Percentiles rank a stretch among this genome's conserved stretches.
These are phyloP conservation scores for Trichacis sp. DNA, from an alignment of 2,888 invertebrate species.

Conservation along the genomic window DNA sequence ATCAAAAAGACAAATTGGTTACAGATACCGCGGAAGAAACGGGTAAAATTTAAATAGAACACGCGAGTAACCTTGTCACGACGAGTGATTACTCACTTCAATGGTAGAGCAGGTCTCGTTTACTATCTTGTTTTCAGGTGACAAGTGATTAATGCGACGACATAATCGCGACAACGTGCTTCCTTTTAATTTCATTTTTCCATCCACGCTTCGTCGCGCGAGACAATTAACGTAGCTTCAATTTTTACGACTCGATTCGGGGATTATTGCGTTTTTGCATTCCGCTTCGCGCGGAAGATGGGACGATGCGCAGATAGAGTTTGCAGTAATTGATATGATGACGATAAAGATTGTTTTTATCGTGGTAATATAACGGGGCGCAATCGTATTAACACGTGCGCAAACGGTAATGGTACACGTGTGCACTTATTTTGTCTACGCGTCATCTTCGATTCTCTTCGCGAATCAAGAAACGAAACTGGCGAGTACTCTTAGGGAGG, in stretches of 20 bases:
- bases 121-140: not conserved
- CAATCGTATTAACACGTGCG: not conserved
- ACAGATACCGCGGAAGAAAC: not conserved
- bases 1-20: not conserved
- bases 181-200: not conserved
- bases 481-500: no score
- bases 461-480: no score
- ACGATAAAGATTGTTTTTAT: conserved; percentile 20
- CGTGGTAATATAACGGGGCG: conserved; percentile 1
- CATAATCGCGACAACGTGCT: not conserved
- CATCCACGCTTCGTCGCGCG: not conserved
- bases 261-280: not conserved
- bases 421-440: not conserved
- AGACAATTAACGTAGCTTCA: not conserved
- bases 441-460: no score
- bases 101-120: not conserved
- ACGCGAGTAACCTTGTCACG: not conserved
- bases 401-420: not conserved
- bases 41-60: not conserved
- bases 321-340: conserved; percentile 15
- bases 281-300: not conserved
- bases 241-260: not conserved
- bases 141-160: not conserved
- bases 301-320: conserved; percentile 20
- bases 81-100: not conserved